These are phyloP conservation scores for Lumbricus terrestris DNA, from an alignment of 2,888 invertebrate species.

Conservation along the genomic window DNA sequence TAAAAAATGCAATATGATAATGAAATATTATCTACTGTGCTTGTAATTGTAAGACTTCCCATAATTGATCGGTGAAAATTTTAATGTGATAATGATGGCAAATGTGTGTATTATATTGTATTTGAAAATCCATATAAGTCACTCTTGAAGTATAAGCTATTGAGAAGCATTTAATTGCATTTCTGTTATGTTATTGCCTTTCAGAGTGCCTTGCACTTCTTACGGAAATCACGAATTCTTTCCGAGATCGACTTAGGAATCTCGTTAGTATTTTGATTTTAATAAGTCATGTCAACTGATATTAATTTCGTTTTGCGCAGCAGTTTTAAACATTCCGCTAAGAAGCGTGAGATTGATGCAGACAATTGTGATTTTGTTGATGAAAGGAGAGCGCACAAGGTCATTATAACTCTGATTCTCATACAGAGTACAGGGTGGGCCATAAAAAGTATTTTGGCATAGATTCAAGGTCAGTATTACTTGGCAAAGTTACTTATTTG, in stretches of 20 bases:
- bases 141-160: no score
- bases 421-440: no score
- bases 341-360: no score
- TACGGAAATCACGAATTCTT: conserved; percentile 10
- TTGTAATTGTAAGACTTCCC: neutral
- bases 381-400: no score
- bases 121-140: no score
- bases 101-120: no score
- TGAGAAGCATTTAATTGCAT: neutral
- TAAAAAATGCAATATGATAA: no score
- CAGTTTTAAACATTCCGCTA: no score
- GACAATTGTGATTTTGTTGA: no score
- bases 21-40: no score
- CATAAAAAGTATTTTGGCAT: no score
- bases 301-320: neutral
- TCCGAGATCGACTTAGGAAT: neutral
- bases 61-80: neutral
- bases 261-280: conserved; percentile 15
- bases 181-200: neutral
- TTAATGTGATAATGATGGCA: neutral
- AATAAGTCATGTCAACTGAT: neutral
- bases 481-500: neutral
- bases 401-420: neutral
- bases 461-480: neutral
- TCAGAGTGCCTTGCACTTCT: conserved; percentile 16